A percentile compares a stretch with the other conserved stretches of the same genome.
Conservation (phyloP, 1,140 invertebrate genomes). For the Nomia melanderi region DNA sequence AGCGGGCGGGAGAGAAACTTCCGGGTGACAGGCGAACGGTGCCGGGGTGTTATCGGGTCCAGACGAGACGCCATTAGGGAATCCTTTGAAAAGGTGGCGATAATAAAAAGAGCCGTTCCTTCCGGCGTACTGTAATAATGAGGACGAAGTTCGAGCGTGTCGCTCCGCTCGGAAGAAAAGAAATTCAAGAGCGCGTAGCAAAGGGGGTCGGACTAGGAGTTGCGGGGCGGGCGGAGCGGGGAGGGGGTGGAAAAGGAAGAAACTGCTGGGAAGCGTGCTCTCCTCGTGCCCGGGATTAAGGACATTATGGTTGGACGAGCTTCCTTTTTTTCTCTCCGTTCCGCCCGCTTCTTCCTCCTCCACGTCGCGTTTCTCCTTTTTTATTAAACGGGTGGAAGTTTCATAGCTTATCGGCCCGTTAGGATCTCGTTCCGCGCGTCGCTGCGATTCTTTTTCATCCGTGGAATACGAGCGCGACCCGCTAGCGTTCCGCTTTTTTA, state of each 20-base stretch:
- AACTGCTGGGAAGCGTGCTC: slow-evolving; percentile 36
- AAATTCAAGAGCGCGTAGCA: slow-evolving; percentile 29
- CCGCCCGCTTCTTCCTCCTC: too few relatives aligned
- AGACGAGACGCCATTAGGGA: slow-evolving; percentile 52
- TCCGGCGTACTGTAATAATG: slow-evolving; percentile 51
- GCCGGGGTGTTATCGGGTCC: slow-evolving; percentile 53
- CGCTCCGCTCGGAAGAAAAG: slow-evolving; percentile 46
- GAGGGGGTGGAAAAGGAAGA: slow-evolving; percentile 10
- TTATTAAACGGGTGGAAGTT: slow-evolving; percentile 34
- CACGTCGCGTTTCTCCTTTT: too few relatives aligned
- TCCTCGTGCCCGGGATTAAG: slow-evolving; percentile 52
- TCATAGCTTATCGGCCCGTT: slow-evolving; percentile 56
- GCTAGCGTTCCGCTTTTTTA: neutral
- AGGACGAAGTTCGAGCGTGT: slow-evolving; percentile 55
- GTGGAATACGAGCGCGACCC: neutral
- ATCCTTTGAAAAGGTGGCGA: slow-evolving; percentile 62
- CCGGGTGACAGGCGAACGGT: slow-evolving; percentile 14
- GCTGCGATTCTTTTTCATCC: slow-evolving; percentile 38
- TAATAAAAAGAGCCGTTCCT: slow-evolving; percentile 60
- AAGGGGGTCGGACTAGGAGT: too few relatives aligned
- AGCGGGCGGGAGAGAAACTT: slow-evolving; percentile 20
- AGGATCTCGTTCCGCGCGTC: slow-evolving; percentile 47
- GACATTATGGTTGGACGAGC: slow-evolving; percentile 44
- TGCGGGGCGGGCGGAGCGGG: neutral
- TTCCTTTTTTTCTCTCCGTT: too few relatives aligned